Percentiles rank a stretch among this genome's conserved stretches.
Evolutionary conservation across 2,113 vertebrate genomes (phyloP).

Genomic region (Oreocharis arfaki): DNA sequence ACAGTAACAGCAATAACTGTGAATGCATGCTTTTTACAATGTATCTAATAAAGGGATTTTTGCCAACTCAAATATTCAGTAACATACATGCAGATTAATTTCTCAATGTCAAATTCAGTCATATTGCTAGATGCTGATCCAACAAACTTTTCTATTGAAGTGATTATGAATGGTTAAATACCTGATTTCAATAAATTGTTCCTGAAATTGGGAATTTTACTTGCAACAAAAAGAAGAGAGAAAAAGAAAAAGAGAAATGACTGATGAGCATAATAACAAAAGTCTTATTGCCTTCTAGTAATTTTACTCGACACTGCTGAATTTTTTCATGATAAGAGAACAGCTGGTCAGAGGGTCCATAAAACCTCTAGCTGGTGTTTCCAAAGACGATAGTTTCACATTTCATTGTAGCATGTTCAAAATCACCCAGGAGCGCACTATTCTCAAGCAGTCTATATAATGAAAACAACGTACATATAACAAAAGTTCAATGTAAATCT

Average conservation of each 20-base stretch:
- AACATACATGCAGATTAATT: conserved; percentile 73
- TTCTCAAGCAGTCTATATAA: conserved; percentile 93
- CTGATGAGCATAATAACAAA: conserved; percentile 40
- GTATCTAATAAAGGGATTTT: conserved; percentile 67
- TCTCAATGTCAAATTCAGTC: conserved; percentile 66
- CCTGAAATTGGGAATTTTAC: conserved; percentile 70
- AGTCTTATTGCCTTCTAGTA: conserved; percentile 73
- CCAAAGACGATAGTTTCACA: conserved; percentile 80
- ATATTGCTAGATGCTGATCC: conserved; percentile 68
- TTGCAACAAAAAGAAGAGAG: conserved; percentile 33
- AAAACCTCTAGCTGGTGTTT: conserved; percentile 86
- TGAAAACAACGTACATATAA: conserved; percentile 84
- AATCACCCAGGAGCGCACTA: conserved; percentile 86
- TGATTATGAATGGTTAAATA: conserved; percentile 59
- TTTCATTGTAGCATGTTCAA: conserved; percentile 84
- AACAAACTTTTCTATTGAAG: conserved; percentile 61
- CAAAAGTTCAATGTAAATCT: conserved; percentile 76
- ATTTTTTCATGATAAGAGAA: conserved; percentile 57
- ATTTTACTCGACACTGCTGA: conserved; percentile 63
- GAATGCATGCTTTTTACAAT: conserved; percentile 84
- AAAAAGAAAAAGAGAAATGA: conserved; percentile 60
- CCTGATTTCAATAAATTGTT: conserved; percentile 69
- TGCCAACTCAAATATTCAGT: conserved; percentile 70
- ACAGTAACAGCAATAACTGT: conserved; percentile 67
- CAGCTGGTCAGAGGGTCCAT: conserved; percentile 71